These are phyloP conservation scores for Ctena decussata DNA, from an alignment of 2,888 invertebrate species.

Conservation along the genomic window DNA sequence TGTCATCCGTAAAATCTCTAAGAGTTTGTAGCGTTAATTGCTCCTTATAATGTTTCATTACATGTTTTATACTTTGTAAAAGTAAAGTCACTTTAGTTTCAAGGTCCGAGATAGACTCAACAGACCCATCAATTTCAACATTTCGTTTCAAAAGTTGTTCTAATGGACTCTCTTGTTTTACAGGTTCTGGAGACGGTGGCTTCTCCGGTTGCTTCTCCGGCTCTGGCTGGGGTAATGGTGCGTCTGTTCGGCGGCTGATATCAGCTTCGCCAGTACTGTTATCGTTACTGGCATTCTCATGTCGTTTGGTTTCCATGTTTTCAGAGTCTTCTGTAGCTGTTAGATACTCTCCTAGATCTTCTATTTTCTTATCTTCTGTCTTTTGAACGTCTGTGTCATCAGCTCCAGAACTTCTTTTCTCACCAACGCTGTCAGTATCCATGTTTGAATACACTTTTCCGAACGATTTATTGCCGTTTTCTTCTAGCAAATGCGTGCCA, in stretches of 20 bases:
- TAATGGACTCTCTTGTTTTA: conserved; percentile 33
- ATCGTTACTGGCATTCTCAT: background rate
- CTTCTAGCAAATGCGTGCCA: too few species aligned
- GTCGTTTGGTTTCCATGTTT: background rate
- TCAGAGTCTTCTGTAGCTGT: conserved; percentile 11
- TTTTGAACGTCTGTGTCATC: background rate
- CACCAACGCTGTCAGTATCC: background rate
- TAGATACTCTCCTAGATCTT: background rate
- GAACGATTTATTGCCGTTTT: background rate
- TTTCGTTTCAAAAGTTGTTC: conserved; percentile 57
- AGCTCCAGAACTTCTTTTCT: background rate
- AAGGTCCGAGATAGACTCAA: conserved; percentile 53
- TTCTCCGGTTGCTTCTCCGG: conserved; percentile 19
- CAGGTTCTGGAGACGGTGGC: conserved; percentile 36
- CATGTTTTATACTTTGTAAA: conserved; percentile 60
- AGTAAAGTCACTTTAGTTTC: conserved; percentile 59
- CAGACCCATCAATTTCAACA: conserved; percentile 65
- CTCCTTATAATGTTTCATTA: conserved; percentile 64
- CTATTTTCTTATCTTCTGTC: background rate
- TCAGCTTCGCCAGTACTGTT: background rate
- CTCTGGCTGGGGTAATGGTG: conserved; percentile 13
- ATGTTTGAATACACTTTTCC: background rate
- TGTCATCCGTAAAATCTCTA: conserved; percentile 65
- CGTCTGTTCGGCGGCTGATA: background rate
- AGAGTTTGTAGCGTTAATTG: conserved; percentile 60